Evolutionary conservation across 2,113 vertebrate genomes (phyloP).

Genomic region (Sphyrna mokarran): DNA sequence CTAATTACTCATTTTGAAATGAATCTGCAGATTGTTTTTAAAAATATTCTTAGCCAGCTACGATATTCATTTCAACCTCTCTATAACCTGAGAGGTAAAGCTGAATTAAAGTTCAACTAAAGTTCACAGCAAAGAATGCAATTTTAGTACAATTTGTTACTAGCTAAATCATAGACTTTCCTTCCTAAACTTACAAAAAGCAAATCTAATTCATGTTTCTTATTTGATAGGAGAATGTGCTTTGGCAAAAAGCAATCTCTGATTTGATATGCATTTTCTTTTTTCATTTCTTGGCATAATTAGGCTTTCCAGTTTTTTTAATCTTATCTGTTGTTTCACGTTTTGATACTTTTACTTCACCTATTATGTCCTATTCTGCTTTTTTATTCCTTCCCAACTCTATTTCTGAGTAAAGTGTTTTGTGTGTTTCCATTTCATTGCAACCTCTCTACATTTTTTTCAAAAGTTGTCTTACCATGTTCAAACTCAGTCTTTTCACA

Average conservation of each 20-base stretch:
- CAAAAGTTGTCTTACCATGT: background rate
- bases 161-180: background rate
- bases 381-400: background rate
- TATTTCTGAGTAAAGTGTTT: background rate
- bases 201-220: background rate
- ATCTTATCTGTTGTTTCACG: background rate
- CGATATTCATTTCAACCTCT: background rate
- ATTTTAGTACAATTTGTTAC: background rate
- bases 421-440: background rate
- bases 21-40: background rate
- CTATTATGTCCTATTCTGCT: background rate
- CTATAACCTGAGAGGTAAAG: background rate
- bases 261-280: too few relatives aligned
- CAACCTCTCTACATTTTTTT: background rate
- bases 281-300: background rate
- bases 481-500: background rate
- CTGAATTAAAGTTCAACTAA: background rate
- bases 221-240: background rate
- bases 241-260: background rate
- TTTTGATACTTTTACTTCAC: background rate
- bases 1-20: background rate
- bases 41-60: background rate
- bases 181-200: background rate
- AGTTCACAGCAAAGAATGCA: background rate
- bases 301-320: background rate